These are phyloP conservation scores for Trematomus bernacchii DNA, from an alignment of 2,797 vertebrate species.

Conservation along the genomic window DNA sequence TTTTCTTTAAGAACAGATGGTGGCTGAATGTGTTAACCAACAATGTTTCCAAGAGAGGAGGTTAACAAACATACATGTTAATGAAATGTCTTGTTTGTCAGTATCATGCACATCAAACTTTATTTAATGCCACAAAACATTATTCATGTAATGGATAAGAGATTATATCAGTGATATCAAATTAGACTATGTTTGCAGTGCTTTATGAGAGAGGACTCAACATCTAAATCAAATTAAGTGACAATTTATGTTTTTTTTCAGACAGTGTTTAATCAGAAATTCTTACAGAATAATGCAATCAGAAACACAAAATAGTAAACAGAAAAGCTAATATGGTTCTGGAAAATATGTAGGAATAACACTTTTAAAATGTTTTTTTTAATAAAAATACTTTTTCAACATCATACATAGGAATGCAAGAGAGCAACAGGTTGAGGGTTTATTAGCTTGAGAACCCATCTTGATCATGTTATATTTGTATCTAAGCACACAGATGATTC, in stretches of 20 bases:
- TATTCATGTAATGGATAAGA: neutral
- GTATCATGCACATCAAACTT: no score
- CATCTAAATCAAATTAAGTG: no score
- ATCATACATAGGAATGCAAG: neutral
- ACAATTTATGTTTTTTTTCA: neutral
- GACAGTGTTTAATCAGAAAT: slow-evolving; percentile 6
- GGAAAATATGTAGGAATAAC: neutral
- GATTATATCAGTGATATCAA: neutral
- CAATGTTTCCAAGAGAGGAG: no score
- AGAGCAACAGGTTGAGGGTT: neutral
- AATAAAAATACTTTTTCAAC: neutral
- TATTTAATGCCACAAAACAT: neutral
- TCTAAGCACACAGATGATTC: neutral
- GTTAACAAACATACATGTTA: no score
- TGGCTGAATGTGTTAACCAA: no score
- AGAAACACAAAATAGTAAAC: neutral
- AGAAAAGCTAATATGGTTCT: neutral
- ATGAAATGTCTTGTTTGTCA: no score
- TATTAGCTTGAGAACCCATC: no score
- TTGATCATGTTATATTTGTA: no score
- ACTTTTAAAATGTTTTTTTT: neutral
- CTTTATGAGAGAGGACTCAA: neutral
- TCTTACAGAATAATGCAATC: neutral
- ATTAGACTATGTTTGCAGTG: neutral
- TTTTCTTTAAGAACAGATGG: no score